Evolutionary conservation across 2,888 invertebrate species (phyloP), one percentile per base, ranked within the genome.

Genomic region (Litoditis marina): DNA sequence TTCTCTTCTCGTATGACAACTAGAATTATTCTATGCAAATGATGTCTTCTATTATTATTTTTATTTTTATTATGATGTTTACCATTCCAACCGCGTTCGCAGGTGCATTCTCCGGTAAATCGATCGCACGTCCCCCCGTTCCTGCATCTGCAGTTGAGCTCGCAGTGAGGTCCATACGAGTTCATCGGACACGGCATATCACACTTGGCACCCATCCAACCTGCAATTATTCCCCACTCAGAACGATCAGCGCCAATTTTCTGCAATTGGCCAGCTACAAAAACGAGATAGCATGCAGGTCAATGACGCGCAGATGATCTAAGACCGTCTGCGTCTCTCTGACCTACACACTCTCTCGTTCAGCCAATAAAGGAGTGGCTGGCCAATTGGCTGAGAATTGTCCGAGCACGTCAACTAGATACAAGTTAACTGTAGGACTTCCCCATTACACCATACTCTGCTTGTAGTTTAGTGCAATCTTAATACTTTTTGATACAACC

Each of bases 91-190:
- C 70, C 76, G 2, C 44, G 50, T 2, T 57, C 49, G 53, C 78
- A 79, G 0, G n/a, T 44, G 54, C 78, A 79, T 44, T 64, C 63
- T 28, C 78, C 78, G 19, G 72, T 71, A 16, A 49, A 31, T 19
- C 44, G 19, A 55, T 76, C 62, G 32, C 76, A 77, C 22, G 66
- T 66, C 2, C 51, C 70, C 50, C 74, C 74, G 52, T 79, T 79
- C 28, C 47, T 66, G 44, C 74, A 78, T 19, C 53, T 42, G 53
- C 77, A 76, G 31, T 68, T 60, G 0, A 68, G 63, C 16, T 68
- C 50, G 59, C 80, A 80, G 22, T 64, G 65, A 0, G 77, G 68
- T 16, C 81, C 81, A 51, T 74, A 81, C 3, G 65, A 64, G 39
- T 77, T 77, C 31, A 65, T 69, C 0, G 73, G 71, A 47, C 80